These are phyloP conservation scores for Platyrinchus mystaceus DNA, from an alignment of 2,797 vertebrate genomes.

Conservation along the genomic window DNA sequence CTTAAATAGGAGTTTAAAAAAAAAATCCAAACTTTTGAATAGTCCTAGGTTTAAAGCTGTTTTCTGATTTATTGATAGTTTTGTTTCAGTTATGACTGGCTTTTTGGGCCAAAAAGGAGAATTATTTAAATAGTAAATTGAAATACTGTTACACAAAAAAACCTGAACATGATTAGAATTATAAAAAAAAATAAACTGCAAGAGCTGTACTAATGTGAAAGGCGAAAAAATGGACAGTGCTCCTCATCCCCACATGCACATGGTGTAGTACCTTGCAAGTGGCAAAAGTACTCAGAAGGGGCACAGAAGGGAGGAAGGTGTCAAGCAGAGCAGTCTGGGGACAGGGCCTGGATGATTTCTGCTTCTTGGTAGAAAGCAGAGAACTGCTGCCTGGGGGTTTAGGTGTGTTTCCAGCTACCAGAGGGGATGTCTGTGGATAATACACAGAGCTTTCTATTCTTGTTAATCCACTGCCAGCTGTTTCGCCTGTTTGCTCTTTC, in stretches of 20 bases:
- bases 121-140: neutral
- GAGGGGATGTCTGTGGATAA: neutral
- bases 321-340: neutral
- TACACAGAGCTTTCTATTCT: neutral
- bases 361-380: neutral
- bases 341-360: neutral
- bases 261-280: neutral
- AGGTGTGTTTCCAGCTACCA: neutral
- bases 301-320: neutral
- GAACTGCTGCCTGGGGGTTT: neutral
- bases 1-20: neutral
- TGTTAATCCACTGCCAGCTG: neutral
- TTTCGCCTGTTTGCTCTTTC: neutral
- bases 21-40: neutral
- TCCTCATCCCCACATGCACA: neutral
- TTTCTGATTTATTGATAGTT: neutral
- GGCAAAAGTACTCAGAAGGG: neutral
- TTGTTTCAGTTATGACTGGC: neutral
- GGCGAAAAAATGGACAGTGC: neutral
- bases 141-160: neutral
- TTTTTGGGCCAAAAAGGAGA: neutral
- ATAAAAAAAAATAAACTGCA: neutral
- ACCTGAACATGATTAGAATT: accelerated
- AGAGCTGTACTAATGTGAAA: neutral
- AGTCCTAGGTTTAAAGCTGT: neutral